A percentile compares a stretch with the other conserved stretches of the same genome.
Evolutionary conservation across 1,140 invertebrate genomes (phyloP).

Genomic region (Rhynchophorus ferrugineus): DNA sequence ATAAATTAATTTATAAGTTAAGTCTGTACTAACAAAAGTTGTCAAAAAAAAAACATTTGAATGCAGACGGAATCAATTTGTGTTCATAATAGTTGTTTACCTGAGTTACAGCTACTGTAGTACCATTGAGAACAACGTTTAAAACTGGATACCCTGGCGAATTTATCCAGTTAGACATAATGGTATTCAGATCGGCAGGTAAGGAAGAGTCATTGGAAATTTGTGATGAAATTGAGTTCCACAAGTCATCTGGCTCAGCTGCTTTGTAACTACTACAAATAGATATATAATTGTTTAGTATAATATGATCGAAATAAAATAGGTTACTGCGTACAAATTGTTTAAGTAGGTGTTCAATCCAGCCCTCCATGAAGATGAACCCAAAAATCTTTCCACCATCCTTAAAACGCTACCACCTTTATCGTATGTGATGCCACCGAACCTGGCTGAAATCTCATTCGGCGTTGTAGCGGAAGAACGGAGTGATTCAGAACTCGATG

Average conservation of each 20-base stretch:
- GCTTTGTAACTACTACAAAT: conserved; percentile 6
- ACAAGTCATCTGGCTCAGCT: conserved; percentile 20
- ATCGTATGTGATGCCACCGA: conserved; percentile 51
- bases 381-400: conserved; percentile 68
- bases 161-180: conserved; percentile 57
- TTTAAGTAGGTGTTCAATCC: conserved; percentile 51
- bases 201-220: conserved; percentile 18
- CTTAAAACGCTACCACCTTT: conserved; percentile 63
- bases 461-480: conserved; percentile 31
- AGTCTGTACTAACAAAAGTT: no score
- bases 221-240: conserved; percentile 19
- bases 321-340: conserved; percentile 45
- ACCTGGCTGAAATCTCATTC: conserved; percentile 43
- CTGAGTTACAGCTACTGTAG: conserved; percentile 21
- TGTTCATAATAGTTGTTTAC: conserved; percentile 22
- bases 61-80: no score
- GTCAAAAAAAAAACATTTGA: no score
- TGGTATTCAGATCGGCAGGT: conserved; percentile 37
- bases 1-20: no score
- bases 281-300: neutral
- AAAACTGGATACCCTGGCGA: conserved; percentile 56
- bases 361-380: conserved; percentile 50
- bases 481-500: conserved; percentile 30
- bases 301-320: neutral
- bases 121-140: conserved; percentile 15